A percentile compares a stretch with the other conserved stretches of the same genome.
These are phyloP conservation scores for Podabrus alpinus DNA, from an alignment of 2,888 invertebrate genomes.

Conservation along the genomic window DNA sequence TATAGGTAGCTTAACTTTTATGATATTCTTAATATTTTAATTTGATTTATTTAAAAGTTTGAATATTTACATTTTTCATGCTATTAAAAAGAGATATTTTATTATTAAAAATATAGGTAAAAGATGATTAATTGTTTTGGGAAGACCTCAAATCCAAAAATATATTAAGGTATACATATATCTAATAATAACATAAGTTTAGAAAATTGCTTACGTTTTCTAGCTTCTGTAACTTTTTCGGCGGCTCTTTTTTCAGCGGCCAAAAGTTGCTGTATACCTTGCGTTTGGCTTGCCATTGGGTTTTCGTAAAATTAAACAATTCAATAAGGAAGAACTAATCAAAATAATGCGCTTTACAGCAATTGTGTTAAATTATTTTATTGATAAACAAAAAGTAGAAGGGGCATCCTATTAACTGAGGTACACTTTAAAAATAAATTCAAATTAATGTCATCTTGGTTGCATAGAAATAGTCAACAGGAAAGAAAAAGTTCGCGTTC, in stretches of 20 bases:
- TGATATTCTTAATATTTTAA: too few relatives aligned
- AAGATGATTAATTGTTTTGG: background rate
- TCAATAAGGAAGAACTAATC: slow-evolving; percentile 27
- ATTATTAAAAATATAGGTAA: background rate
- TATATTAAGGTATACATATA: slow-evolving; percentile 3
- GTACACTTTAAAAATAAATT: slow-evolving; percentile 29
- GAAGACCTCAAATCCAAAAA: slow-evolving; percentile 9
- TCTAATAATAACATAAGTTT: slow-evolving; percentile 16
- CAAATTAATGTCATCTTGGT: slow-evolving; percentile 16
- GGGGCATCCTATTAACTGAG: slow-evolving; percentile 6
- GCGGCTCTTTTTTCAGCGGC: slow-evolving; percentile 56
- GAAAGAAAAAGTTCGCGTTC: background rate
- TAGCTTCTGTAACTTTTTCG: slow-evolving; percentile 55
- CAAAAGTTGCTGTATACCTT: slow-evolving; percentile 55
- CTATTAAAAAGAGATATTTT: background rate
- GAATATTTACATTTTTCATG: too few relatives aligned
- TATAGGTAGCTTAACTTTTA: background rate
- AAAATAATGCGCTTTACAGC: slow-evolving; percentile 18
- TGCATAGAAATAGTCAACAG: slow-evolving; percentile 7
- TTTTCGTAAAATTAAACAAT: background rate
- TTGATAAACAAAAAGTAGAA: slow-evolving; percentile 30
- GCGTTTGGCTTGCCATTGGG: slow-evolving; percentile 53
- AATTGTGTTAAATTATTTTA: slow-evolving; percentile 35
- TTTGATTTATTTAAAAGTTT: background rate
- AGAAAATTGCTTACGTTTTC: slow-evolving; percentile 53